phyloP scores from a whole-genome alignment of 2,888 invertebrate genomes.

The Allolobophora icterica region DNA sequence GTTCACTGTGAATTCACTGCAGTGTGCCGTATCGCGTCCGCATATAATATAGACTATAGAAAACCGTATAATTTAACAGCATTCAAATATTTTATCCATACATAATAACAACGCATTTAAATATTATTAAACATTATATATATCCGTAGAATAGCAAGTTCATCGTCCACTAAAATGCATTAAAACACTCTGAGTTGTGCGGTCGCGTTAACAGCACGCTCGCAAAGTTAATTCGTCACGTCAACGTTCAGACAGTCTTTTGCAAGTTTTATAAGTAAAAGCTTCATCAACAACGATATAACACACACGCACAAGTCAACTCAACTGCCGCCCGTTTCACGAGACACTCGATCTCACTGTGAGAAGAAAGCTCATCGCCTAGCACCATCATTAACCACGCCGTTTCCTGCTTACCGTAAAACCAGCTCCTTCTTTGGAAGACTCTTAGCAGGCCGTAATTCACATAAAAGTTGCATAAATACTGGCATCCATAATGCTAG shows the following conservation, averaged over 20 bases:
- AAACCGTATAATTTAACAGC: slow-evolving; percentile 5
- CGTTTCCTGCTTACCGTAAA: neutral
- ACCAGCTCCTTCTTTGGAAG: neutral
- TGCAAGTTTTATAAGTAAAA: slow-evolving; percentile 17
- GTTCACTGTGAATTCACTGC: neutral
- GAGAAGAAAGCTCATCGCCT: too few species aligned
- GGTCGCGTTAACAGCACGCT: neutral
- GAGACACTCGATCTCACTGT: neutral
- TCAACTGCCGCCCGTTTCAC: neutral
- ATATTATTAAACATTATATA: neutral
- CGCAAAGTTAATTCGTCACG: neutral
- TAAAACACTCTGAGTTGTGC: neutral
- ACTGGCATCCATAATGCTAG: neutral
- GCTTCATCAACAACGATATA: neutral
- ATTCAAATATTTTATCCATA: slow-evolving; percentile 2
- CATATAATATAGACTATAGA: neutral
- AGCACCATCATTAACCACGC: neutral
- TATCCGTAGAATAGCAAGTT: neutral
- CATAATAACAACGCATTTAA: neutral
- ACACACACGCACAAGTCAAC: neutral
- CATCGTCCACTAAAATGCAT: neutral
- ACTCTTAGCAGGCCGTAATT: neutral
- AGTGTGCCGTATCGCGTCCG: neutral
- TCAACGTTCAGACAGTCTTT: neutral
- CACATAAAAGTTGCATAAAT: neutral